Evolutionary conservation across 2,113 vertebrate genomes (phyloP).

Genomic region (Catagonus wagneri): DNA sequence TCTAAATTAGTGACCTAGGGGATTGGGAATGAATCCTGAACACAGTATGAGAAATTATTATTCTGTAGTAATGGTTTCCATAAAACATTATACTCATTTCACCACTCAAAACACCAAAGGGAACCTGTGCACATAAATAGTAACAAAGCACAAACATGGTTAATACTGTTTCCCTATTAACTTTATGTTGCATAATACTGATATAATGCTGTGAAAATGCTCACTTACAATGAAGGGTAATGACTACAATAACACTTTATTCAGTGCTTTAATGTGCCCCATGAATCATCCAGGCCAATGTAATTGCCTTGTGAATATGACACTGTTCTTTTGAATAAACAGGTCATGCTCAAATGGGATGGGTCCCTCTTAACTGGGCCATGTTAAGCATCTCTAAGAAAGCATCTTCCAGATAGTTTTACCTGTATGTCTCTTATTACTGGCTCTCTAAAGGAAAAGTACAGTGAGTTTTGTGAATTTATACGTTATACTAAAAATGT

Average conservation of each 20-base stretch:
- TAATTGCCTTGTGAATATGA: constrained; percentile 73
- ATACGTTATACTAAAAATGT: background rate
- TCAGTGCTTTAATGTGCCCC: constrained; percentile 66
- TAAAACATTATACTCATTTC: constrained; percentile 41
- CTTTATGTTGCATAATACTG: constrained; percentile 72
- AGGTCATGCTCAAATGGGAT: constrained; percentile 57
- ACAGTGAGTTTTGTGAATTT: constrained; percentile 1
- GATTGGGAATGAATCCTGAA: constrained; percentile 37
- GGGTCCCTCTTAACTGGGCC: constrained; percentile 1
- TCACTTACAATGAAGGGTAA: constrained; percentile 68
- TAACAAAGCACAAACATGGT: constrained; percentile 9
- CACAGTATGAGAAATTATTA: constrained; percentile 50
- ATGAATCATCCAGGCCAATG: constrained; percentile 65
- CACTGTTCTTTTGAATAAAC: constrained; percentile 69
- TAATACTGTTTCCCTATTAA: constrained; percentile 69
- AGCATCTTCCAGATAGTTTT: constrained; percentile 24
- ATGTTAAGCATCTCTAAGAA: background rate
- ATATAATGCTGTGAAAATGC: constrained; percentile 65
- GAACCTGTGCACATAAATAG: constrained; percentile 49
- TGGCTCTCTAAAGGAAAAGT: background rate
- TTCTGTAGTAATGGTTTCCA: constrained; percentile 6
- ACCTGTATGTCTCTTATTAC: background rate
- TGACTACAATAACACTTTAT: constrained; percentile 72
- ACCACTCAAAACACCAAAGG: constrained; percentile 17
- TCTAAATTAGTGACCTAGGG: constrained; percentile 54